Conservation (phyloP, 64 coral and sea anemone species). For the Pocillopora damicornis region DNA sequence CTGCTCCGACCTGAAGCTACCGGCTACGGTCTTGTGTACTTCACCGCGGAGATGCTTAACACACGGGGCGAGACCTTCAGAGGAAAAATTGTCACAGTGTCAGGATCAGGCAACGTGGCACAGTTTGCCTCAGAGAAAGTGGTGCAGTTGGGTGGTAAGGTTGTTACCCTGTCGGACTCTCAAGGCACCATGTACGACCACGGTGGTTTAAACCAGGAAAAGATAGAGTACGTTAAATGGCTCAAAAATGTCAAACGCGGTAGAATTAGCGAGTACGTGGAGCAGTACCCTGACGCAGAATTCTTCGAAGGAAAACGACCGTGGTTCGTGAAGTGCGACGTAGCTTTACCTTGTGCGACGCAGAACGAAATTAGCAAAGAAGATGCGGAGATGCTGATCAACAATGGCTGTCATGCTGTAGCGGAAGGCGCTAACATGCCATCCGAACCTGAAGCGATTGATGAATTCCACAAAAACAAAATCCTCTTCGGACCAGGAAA, state of each 20-base stretch:
- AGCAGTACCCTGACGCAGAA: slow-evolving; percentile 62
- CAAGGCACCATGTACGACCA: slow-evolving; percentile 76
- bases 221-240: slow-evolving; percentile 67
- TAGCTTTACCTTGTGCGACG: slow-evolving; percentile 84
- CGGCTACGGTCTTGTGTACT: slow-evolving; percentile 87
- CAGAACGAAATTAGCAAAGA: slow-evolving; percentile 77
- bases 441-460: slow-evolving; percentile 62
- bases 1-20: slow-evolving; percentile 87
- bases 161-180: slow-evolving; percentile 83
- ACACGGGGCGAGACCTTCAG: slow-evolving; percentile 75
- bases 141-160: slow-evolving; percentile 68
- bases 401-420: slow-evolving; percentile 78
- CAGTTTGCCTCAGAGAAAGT: slow-evolving; percentile 91
- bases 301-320: slow-evolving; percentile 73
- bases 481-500: slow-evolving; percentile 85
- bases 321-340: slow-evolving; percentile 83
- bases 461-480: slow-evolving; percentile 65
- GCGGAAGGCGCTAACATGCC: slow-evolving; percentile 94
- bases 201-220: slow-evolving; percentile 75
- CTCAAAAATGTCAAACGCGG: slow-evolving; percentile 87
- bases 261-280: slow-evolving; percentile 72
- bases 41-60: slow-evolving; percentile 89
- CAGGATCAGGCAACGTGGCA: slow-evolving; percentile 83
- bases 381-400: slow-evolving; percentile 69
- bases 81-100: slow-evolving; percentile 73